Evolutionary conservation across 1,140 invertebrate genomes (phyloP), one percentile per base, ranked within the genome.

Genomic region (Caenorhabditis brenneri): DNA sequence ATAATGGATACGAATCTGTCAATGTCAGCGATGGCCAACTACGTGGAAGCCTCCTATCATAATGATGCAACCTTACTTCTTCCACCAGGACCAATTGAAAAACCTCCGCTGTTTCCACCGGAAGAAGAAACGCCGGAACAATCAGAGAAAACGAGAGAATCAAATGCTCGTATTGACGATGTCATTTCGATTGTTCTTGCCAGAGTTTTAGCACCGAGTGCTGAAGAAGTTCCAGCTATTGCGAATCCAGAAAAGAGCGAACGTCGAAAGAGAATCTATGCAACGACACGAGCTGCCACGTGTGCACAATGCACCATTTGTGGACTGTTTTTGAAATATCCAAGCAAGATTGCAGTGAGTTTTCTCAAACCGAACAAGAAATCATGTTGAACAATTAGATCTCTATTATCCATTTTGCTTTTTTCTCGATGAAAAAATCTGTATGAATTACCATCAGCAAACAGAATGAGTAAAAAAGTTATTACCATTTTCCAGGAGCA

Each of bases 301-400:
- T 15, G 82, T 19, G 83, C 83, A 3, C 55, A 86, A 42, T 86
- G 85, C 46, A 53, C 82, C 29, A 46, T 81, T 42, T 86, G 85
- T 60, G 85, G 85, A 29, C 12, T 48, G 93, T 93, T 88, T 92
- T 92, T 88, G 93, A 94, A 88, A 92, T 93, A n/a, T 94, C 94
- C 87, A 92, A 92, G 22, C 92, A 94, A 88, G 93, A 86, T 86
- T 36, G 19, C 42, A 36, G 85, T 83, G 1, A 46, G 46, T 78
- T 39, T 58, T 83, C 51, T 36, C n/a, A n/a, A n/a, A n/a, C n/a
- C n/a, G n/a, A n/a, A n/a, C n/a, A n/a, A n/a, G n/a, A n/a, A n/a
- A n/a, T n/a, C n/a, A n/a, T n/a, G n/a, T n/a, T n/a, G n/a, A n/a
- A n/a, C n/a, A n/a, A n/a, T n/a, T n/a, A n/a, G n/a, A n/a, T n/a